phyloP scores from a whole-genome alignment of 35 echinoderm and acorn worm genomes.

The Diadema setosum region DNA sequence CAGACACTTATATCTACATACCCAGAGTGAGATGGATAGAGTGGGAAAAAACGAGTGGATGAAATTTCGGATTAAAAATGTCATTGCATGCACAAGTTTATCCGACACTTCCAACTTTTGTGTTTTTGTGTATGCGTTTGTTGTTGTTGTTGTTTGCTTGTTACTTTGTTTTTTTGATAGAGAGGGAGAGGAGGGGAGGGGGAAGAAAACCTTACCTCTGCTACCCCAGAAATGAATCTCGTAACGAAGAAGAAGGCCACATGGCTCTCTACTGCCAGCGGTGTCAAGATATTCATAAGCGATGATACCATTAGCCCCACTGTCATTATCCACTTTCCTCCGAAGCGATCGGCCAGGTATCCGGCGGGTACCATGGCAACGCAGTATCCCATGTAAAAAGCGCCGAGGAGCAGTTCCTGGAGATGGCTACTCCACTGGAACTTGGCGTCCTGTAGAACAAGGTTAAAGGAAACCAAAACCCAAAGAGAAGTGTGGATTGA shows the following conservation, averaged over 20 bases:
- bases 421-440: neutral
- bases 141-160: no score
- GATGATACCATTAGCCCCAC: neutral
- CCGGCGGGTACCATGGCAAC: neutral
- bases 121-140: no score
- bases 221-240: neutral
- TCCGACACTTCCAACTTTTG: no score
- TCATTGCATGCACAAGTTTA: no score
- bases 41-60: no score
- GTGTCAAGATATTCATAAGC: neutral
- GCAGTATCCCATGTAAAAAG: neutral
- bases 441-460: neutral
- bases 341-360: neutral
- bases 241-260: neutral
- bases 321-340: neutral
- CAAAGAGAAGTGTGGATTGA: no score
- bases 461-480: no score
- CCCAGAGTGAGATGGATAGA: no score
- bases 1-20: no score
- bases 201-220: neutral
- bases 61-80: no score
- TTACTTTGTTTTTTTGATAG: no score
- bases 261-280: neutral
- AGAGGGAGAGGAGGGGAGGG: no score
- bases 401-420: neutral